Percentiles rank a stretch among this genome's conserved stretches.
These are phyloP conservation scores for Eospalax fontanierii DNA, from an alignment of 2,797 vertebrate genomes.

Conservation along the genomic window DNA sequence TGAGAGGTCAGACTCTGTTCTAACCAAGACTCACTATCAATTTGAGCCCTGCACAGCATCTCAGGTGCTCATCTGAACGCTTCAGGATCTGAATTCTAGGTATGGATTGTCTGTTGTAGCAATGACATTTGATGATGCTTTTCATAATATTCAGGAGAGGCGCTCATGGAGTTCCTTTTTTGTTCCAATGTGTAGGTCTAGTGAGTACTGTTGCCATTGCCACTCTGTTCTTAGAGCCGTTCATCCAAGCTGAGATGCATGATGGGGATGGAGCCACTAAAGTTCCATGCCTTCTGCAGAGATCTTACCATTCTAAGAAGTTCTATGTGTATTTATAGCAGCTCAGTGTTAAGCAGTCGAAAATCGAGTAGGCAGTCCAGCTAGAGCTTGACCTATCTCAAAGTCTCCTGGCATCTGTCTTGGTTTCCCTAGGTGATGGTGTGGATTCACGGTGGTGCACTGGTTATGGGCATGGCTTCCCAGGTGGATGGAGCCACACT, in stretches of 20 bases:
- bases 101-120: neutral
- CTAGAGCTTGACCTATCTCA: neutral
- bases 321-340: neutral
- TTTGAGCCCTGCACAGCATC: neutral
- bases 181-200: no score
- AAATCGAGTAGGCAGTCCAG: neutral
- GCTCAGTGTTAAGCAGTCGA: neutral
- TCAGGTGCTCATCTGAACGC: neutral
- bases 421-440: conserved; percentile 92
- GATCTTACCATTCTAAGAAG: neutral
- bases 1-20: neutral
- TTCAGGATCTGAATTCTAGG: neutral
- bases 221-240: neutral
- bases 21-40: neutral
- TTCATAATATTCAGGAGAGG: no score
- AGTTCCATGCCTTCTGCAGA: neutral
- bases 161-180: no score
- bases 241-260: neutral
- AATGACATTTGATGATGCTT: no score
- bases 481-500: conserved; percentile 90
- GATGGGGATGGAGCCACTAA: neutral
- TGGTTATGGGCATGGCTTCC: conserved; percentile 86
- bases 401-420: neutral
- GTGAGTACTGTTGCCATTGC: neutral
- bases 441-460: conserved; percentile 91